Evolutionary conservation across 2,797 vertebrate genomes (phyloP).

Genomic region (Adelosebastes latens): DNA sequence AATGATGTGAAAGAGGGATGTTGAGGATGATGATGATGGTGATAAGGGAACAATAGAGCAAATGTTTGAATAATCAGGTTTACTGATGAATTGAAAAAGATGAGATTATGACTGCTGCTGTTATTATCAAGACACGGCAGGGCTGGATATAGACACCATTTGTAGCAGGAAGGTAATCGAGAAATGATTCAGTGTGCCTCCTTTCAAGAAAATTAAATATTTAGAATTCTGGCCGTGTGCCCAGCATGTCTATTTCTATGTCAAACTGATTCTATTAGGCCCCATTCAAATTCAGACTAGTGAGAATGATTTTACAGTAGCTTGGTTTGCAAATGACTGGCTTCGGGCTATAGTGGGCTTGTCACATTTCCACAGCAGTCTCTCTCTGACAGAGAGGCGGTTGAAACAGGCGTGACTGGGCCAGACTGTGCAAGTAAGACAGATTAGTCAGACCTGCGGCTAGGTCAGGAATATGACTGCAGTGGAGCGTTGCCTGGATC

Average conservation of each 20-base stretch:
- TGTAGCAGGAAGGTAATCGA: not conserved
- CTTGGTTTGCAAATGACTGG: constrained; percentile 39
- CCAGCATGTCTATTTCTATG: constrained; percentile 15
- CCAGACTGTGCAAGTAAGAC: constrained; percentile 39
- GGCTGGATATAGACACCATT: not conserved
- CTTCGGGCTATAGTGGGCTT: constrained; percentile 33
- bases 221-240: constrained; percentile 19
- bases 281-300: constrained; percentile 26
- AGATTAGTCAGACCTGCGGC: constrained; percentile 56
- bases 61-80: constrained; percentile 29
- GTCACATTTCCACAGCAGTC: constrained; percentile 44
- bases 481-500: constrained; percentile 48
- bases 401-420: constrained; percentile 49
- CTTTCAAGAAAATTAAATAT: not conserved
- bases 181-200: not conserved
- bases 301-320: constrained; percentile 32
- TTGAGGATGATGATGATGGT: not conserved
- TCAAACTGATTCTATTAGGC: constrained; percentile 31
- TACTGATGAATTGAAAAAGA: not conserved
- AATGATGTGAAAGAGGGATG: constrained; percentile 24
- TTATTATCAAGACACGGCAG: not conserved
- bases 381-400: constrained; percentile 15
- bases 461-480: constrained; percentile 65
- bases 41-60: constrained; percentile 18
- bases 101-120: constrained; percentile 1